phyloP scores from a whole-genome alignment of 2,797 vertebrate species.

The Enteromius radiatus region DNA sequence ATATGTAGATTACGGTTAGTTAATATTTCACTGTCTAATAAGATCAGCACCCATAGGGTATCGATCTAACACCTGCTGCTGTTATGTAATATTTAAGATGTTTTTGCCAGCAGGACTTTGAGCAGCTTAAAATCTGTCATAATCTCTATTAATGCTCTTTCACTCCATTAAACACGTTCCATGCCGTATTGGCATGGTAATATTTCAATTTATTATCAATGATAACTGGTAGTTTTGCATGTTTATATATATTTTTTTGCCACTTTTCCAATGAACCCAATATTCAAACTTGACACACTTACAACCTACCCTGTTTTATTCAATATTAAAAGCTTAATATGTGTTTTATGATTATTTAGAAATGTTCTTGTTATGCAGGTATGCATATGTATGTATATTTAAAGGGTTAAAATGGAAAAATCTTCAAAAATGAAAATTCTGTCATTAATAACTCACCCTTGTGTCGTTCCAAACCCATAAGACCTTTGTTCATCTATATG shows the following conservation, averaged over 20 bases:
- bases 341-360: not conserved
- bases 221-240: not conserved
- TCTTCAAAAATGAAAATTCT: no score
- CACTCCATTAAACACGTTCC: constrained; percentile 6
- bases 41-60: not conserved
- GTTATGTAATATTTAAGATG: constrained; percentile 38
- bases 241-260: not conserved
- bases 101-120: constrained; percentile 27
- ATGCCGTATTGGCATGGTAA: not conserved
- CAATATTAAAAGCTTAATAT: not conserved
- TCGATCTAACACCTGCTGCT: constrained; percentile 18
- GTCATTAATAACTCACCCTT: no score
- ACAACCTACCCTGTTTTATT: not conserved
- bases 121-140: constrained; percentile 28
- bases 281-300: not conserved
- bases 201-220: not conserved
- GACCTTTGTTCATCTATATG: no score
- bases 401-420: no score
- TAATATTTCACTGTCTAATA: constrained; percentile 18
- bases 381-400: no score
- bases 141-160: constrained; percentile 31
- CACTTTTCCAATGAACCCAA: not conserved
- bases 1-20: not conserved
- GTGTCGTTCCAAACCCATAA: no score
- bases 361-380: not conserved